Conservation (phyloP, 2,113 vertebrate genomes). For the Atractosteus spatula region DNA sequence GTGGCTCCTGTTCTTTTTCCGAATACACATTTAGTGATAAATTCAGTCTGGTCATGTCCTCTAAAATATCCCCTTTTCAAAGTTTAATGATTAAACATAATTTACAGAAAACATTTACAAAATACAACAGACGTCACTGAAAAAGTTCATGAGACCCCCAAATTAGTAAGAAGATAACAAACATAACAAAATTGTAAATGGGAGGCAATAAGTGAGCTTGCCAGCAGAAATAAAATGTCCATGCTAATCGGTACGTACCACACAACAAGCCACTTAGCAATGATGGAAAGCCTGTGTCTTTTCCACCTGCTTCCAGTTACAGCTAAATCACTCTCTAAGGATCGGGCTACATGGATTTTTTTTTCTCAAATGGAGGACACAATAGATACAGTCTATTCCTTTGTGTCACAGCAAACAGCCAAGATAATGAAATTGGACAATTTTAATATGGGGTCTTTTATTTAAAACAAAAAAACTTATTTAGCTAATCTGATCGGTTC, state of each 20-base stretch:
- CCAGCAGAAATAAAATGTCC: constrained; percentile 2
- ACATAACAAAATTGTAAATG: not conserved
- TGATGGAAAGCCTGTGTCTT: constrained; percentile 23
- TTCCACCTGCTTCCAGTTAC: constrained; percentile 19
- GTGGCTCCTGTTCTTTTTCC: constrained; percentile 17
- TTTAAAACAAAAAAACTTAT: constrained; percentile 25
- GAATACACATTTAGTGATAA: constrained; percentile 20
- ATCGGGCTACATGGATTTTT: not conserved
- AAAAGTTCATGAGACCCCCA: not conserved
- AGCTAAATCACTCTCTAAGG: constrained; percentile 27
- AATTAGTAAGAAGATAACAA: not conserved
- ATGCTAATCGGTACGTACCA: constrained; percentile 21
- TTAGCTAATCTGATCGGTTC: constrained; percentile 22
- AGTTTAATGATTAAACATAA: no score
- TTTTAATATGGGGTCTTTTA: constrained; percentile 38
- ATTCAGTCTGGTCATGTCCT: not conserved
- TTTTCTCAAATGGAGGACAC: constrained; percentile 5
- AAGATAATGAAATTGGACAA: constrained; percentile 24
- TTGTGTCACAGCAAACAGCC: not conserved
- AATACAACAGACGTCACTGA: not conserved
- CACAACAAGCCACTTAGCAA: constrained; percentile 4
- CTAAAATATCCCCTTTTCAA: not conserved
- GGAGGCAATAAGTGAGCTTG: not conserved
- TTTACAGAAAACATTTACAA: no score
- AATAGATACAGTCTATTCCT: not conserved